phyloP scores from a whole-genome alignment of 2,888 invertebrate genomes.

The Heteromyza rotundicornis region DNA sequence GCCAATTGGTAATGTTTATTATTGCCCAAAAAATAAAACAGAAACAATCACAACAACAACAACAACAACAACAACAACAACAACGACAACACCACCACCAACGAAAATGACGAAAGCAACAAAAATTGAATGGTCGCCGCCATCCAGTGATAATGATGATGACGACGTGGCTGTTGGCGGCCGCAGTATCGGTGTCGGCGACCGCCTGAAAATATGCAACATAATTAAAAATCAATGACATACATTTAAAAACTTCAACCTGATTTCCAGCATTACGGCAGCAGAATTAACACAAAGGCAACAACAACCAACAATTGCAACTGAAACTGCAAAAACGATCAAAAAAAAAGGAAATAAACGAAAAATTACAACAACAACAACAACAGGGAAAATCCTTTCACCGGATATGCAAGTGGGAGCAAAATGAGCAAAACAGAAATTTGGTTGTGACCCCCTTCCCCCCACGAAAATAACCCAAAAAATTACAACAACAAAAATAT shows the following conservation, averaged over 20 bases:
- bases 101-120: too few relatives aligned
- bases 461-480: too few relatives aligned
- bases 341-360: not conserved
- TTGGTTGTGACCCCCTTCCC: too few relatives aligned
- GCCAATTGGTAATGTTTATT: conserved; percentile 19
- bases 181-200: not conserved
- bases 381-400: conserved; percentile 8
- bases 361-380: conserved; percentile 9
- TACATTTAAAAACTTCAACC: conserved; percentile 44
- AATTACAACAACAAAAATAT: too few relatives aligned
- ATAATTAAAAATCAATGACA: conserved; percentile 61
- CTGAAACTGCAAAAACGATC: too few relatives aligned
- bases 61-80: conserved; percentile 15
- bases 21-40: conserved; percentile 22
- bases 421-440: conserved; percentile 40
- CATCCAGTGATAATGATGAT: too few relatives aligned
- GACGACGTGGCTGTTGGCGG: too few relatives aligned
- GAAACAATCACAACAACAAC: conserved; percentile 13
- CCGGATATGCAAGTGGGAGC: conserved; percentile 15
- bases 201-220: conserved; percentile 46
- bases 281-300: conserved; percentile 17
- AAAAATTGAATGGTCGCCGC: too few relatives aligned
- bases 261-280: conserved; percentile 14
- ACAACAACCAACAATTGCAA: conserved; percentile 11
- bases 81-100: too few relatives aligned